Evolutionary conservation across 2,113 vertebrate genomes (phyloP).

Genomic region (Corythornis vintsioides): DNA sequence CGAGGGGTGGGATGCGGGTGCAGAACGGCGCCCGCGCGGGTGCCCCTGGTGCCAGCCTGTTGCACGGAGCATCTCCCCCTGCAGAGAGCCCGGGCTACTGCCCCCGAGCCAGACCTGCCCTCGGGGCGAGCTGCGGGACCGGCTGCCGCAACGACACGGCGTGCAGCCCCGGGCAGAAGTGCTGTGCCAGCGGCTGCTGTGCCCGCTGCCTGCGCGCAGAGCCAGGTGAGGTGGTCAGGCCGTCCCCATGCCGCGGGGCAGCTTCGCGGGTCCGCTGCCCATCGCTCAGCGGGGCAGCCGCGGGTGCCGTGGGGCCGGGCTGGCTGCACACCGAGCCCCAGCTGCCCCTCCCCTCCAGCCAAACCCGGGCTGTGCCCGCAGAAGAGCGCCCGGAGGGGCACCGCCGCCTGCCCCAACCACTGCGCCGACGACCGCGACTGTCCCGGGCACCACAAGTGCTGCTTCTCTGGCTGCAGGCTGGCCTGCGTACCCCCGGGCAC

Average conservation of each 20-base stretch:
- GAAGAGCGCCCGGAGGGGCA: not conserved
- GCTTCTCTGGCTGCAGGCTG: constrained; percentile 27
- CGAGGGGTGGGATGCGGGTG: not conserved
- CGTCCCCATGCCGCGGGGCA: not conserved
- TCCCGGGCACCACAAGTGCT: constrained; percentile 1
- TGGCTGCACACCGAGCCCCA: rapidly evolving
- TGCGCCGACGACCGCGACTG: constrained; percentile 23
- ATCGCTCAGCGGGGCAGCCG: rapidly evolving
- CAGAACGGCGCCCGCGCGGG: rapidly evolving
- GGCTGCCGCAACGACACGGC: not conserved
- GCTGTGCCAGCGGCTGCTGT: constrained; percentile 20
- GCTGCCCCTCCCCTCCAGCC: not conserved
- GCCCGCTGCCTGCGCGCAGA: not conserved
- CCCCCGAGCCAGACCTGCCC: not conserved
- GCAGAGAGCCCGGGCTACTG: constrained; percentile 47
- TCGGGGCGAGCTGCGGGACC: not conserved
- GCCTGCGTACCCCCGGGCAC: not conserved
- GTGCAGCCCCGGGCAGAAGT: not conserved
- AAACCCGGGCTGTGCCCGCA: not conserved
- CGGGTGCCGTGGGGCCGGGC: not conserved
- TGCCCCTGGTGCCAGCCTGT: not conserved
- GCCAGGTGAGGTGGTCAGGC: not conserved
- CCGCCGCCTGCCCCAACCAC: not conserved
- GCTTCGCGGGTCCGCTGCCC: rapidly evolving
- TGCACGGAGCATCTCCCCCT: not conserved